Conservation (phyloP, 2,113 vertebrate species). For the Puma concolor region DNA sequence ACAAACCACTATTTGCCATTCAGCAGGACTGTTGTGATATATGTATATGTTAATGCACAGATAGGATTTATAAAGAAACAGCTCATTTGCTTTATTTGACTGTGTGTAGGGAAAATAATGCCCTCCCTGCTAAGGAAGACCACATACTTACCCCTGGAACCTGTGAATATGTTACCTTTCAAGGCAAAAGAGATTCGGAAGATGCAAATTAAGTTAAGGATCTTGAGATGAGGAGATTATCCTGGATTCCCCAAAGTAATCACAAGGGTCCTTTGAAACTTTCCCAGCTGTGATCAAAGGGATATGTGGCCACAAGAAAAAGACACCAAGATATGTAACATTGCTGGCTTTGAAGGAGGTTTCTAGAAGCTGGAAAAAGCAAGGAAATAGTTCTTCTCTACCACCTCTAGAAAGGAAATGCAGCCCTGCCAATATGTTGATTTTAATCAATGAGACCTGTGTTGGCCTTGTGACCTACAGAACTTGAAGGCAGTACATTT, state of each 20-base stretch:
- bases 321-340: not conserved
- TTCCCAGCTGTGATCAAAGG: not conserved
- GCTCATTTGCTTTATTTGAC: not conserved
- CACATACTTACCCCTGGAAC: not conserved
- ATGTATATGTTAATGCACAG: not conserved
- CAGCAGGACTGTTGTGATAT: no score
- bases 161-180: not conserved
- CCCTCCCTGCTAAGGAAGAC: not conserved
- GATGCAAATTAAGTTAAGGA: not conserved
- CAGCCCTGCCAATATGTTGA: fast-evolving
- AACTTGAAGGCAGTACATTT: not conserved
- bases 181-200: not conserved
- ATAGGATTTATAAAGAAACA: not conserved
- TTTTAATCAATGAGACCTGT: not conserved
- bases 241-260: not conserved
- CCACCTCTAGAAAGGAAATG: not conserved
- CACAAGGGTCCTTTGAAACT: not conserved
- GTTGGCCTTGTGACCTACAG: not conserved
- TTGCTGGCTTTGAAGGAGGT: not conserved
- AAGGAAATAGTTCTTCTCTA: not conserved
- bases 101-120: not conserved
- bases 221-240: not conserved
- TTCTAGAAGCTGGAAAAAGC: not conserved
- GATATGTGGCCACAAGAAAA: not conserved
- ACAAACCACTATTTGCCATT: not conserved